phyloP scores from a whole-genome alignment of 2,113 vertebrate genomes.

The Pterocles gutturalis region DNA sequence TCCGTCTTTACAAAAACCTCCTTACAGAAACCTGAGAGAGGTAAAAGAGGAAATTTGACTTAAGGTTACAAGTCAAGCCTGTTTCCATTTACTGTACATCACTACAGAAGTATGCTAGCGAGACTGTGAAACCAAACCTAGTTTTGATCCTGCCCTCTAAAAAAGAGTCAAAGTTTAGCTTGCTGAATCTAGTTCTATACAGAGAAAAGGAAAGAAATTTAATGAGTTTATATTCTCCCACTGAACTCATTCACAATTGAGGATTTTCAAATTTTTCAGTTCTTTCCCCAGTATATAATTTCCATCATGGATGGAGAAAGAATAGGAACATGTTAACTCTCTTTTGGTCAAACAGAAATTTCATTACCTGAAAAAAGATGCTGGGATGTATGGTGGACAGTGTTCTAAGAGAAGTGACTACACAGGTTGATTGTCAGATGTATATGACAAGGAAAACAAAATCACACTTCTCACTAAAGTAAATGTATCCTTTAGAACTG shows the following conservation, averaged over 20 bases:
- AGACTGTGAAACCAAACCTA: not conserved
- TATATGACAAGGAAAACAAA: not conserved
- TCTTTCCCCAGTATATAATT: not conserved
- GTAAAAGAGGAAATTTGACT: not conserved
- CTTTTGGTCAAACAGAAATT: not conserved
- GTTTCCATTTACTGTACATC: not conserved
- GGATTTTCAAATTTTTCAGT: not conserved
- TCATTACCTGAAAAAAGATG: not conserved
- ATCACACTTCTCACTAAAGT: not conserved
- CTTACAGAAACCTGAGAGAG: not conserved
- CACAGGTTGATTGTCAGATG: not conserved
- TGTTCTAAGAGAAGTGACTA: not conserved
- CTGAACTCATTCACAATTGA: not conserved
- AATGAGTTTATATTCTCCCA: not conserved
- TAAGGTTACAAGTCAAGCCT: not conserved
- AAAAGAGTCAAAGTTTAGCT: not conserved
- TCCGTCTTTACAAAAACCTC: not conserved
- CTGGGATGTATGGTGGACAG: not conserved
- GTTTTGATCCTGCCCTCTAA: not conserved
- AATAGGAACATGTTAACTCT: not conserved
- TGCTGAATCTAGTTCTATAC: not conserved
- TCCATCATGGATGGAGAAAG: not conserved
- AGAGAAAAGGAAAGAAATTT: not conserved
- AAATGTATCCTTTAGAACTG: not conserved
- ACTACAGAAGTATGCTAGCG: not conserved